phyloP scores from a whole-genome alignment of 2,888 invertebrate genomes.

The Drosophila mayaguana region DNA sequence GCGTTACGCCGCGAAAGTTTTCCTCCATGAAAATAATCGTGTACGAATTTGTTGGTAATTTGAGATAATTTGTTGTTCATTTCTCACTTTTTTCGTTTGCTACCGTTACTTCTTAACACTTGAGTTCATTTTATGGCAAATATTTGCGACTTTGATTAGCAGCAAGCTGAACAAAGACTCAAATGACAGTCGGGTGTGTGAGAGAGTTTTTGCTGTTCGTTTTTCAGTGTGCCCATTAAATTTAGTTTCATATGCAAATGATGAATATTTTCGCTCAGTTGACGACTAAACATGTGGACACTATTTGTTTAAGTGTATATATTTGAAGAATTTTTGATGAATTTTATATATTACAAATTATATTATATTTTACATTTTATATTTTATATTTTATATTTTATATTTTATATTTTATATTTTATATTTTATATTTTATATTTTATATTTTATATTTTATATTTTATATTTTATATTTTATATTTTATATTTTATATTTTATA shows the following conservation, averaged over 20 bases:
- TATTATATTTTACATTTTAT: not conserved
- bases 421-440: not conserved
- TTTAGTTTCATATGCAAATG: slow-evolving; percentile 33
- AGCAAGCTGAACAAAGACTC: slow-evolving; percentile 24
- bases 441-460: not conserved
- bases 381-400: not conserved
- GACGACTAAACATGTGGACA: slow-evolving; percentile 8
- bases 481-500: not conserved
- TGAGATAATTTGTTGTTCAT: slow-evolving; percentile 15
- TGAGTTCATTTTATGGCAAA: slow-evolving; percentile 41
- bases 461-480: not conserved
- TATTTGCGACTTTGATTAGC: slow-evolving; percentile 62
- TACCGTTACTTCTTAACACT: slow-evolving; percentile 65
- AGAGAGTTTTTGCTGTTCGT: slow-evolving; percentile 1
- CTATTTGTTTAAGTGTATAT: too few species aligned
- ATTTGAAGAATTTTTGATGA: not conserved
- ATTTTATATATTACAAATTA: not conserved
- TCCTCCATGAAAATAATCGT: slow-evolving; percentile 24
- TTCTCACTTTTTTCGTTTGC: not conserved
- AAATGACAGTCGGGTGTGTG: slow-evolving; percentile 23
- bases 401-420: not conserved
- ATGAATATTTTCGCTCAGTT: not conserved
- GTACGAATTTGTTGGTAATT: slow-evolving; percentile 37
- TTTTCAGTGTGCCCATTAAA: slow-evolving; percentile 34
- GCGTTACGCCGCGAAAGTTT: slow-evolving; percentile 29